phyloP scores from a whole-genome alignment of 2,888 invertebrate genomes.

The Nymphalis polychloros region DNA sequence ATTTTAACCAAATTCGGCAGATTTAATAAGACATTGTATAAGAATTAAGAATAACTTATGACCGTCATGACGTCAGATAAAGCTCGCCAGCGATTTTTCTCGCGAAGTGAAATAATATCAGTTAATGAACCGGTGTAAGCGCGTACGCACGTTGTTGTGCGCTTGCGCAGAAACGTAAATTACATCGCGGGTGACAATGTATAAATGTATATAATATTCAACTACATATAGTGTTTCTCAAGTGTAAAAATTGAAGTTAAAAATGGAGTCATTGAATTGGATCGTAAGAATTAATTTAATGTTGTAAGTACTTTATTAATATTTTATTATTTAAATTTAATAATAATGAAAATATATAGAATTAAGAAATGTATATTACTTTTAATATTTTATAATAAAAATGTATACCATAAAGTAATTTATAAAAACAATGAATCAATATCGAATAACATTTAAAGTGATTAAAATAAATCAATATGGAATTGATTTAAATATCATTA shows the following conservation, averaged over 20 bases:
- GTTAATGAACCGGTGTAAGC: constrained; percentile 30
- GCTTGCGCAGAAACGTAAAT: constrained; percentile 18
- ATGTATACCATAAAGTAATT: no score
- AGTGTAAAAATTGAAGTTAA: background rate
- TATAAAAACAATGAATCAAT: no score
- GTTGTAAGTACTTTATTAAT: background rate
- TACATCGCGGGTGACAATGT: constrained; percentile 28
- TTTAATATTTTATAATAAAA: no score
- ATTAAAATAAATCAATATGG: no score
- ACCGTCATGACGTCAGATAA: constrained; percentile 27
- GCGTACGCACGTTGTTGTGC: constrained; percentile 27
- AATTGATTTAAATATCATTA: no score
- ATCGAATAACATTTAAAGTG: no score
- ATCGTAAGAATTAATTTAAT: constrained; percentile 2
- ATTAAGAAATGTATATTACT: no score
- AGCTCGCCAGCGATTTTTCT: constrained; percentile 29
- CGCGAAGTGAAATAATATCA: constrained; percentile 24
- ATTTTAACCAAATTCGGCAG: background rate
- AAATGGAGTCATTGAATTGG: background rate
- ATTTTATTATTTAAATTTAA: background rate
- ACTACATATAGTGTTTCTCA: background rate
- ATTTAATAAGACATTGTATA: background rate
- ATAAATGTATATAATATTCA: background rate
- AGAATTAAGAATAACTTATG: constrained; percentile 1
- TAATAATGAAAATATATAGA: no score